Base-by-base conservation (phyloP, 1,140 invertebrate genomes). In the Drosophila paulistorum region DNA sequence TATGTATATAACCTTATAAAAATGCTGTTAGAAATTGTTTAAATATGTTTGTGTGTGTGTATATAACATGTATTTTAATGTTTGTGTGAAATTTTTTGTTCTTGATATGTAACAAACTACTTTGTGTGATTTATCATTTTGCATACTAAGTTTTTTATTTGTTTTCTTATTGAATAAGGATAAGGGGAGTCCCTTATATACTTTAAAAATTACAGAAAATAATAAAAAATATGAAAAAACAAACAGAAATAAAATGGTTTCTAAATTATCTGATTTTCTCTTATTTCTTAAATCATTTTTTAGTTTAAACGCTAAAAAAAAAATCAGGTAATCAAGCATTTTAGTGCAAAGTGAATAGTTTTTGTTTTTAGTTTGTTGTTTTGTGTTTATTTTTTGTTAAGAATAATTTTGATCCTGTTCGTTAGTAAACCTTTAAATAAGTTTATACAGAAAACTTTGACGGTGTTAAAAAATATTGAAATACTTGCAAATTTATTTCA, bases 291-390 rank as follows among this genome's bases (percentile, higher is more conserved):
- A 83, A 78, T 68, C 67, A 84, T 84, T 67, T 67, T 83, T 37
- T 74, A 65, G 11, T 71, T 77, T 59, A 64, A 69, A 83, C 74
- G 68, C 75, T 87, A 76, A 86, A 77, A 83, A 87, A 20, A 30
- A 77, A 89, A 89, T 89, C 84, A 89, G 84, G 84, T 89, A 89
- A 89, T 89, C 65, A 89, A 89, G 84, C 84, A 68, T 86, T 79
- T 86, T 57, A 79, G 71, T 30, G 17, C 17, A 45, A 23, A 23
- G 11, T 42, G 0, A 62, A 42, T 41, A 20, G 35, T 20, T 62
- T 62, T 20, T 26, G 23, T 26, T 87, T 26, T 87, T 74, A 20
- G 73, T 77, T 76, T 69, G 20, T 35, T 75, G 64, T 68, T 20
- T 41, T 75, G 64, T 68, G 2, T 17, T 68, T 35, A 59, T 41